phyloP scores from a whole-genome alignment of 2,888 invertebrate genomes.

The Autographa gamma region DNA sequence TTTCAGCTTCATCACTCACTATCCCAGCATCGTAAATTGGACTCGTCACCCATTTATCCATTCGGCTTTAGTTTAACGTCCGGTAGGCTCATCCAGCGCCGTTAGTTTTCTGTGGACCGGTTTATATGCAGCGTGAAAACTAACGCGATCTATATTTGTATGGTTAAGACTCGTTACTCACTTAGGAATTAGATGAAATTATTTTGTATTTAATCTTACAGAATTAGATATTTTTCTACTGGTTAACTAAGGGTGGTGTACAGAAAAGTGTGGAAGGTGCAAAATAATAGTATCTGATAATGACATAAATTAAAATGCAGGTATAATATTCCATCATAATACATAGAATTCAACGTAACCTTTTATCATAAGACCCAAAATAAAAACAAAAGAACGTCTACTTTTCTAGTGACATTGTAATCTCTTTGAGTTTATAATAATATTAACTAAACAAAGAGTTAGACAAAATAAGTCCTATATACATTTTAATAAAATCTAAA shows the following conservation, averaged over 20 bases:
- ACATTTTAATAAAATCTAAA: conserved; percentile 30
- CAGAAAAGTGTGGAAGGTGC: not conserved
- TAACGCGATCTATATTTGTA: conserved; percentile 49
- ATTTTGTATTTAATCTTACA: conserved; percentile 33
- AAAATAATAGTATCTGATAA: too few relatives aligned
- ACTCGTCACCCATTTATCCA: conserved; percentile 43
- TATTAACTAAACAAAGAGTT: not conserved
- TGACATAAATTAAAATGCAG: too few relatives aligned
- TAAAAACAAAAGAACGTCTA: too few relatives aligned
- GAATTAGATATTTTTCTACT: too few relatives aligned
- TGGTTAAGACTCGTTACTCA: conserved; percentile 37
- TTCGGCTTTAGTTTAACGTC: conserved; percentile 45
- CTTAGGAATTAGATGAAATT: conserved; percentile 35
- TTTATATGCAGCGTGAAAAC: conserved; percentile 48
- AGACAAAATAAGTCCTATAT: conserved; percentile 18
- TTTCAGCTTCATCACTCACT: conserved; percentile 24
- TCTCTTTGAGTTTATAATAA: too few relatives aligned
- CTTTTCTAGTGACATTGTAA: too few relatives aligned
- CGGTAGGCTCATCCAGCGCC: conserved; percentile 46
- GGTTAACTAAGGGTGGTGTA: not conserved
- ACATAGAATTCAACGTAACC: too few relatives aligned
- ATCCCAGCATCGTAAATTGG: conserved; percentile 31
- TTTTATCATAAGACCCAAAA: too few relatives aligned
- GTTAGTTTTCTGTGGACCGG: conserved; percentile 43
- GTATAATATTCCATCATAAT: too few relatives aligned